Evolutionary conservation across 2,888 invertebrate genomes (phyloP), one percentile per base, ranked within the genome.

Genomic region (Tuberolachnus salignus): DNA sequence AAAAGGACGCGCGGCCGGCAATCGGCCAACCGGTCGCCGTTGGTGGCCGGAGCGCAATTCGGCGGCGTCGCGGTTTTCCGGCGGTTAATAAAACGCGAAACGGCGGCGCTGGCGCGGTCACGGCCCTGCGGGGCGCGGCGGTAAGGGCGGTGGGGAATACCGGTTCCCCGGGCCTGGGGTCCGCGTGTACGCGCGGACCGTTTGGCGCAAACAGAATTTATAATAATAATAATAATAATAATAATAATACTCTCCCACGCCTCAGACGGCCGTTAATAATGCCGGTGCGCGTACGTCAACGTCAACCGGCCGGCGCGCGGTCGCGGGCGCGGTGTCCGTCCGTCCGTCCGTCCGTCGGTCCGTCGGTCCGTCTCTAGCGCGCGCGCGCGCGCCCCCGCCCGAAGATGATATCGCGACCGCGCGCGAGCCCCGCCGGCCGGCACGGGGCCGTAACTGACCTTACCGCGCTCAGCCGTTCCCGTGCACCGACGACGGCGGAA

Each of bases 281-380:
- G 75, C 57, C 66, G 75, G 57, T 19, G 75, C 55, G 66, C 57
- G 75, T 57, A 75, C 75, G 66, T 75, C 75, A 75, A 75, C 75
- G 75, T 75, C 74, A 74, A 55, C 74, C 74, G 74, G 51, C 63
- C 63, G n/a, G n/a, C n/a, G n/a, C n/a, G n/a, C n/a, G n/a, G n/a
- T n/a, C n/a, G n/a, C n/a, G n/a, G n/a, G n/a, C n/a, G n/a, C n/a
- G n/a, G 73, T 59, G 57, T 51, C 1, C 42, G 42, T 21, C 6
- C 42, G 61, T 61, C 42, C 10, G 3, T 51, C n/a, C 16, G n/a
- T 4, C 34, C 23, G 34, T n/a, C 64, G 23, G 21, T 19, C 21
- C 3, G 23, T 16, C 46, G 49, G 42, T 23, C 8, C 42, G 63
- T 63, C 42, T n/a, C 34, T 6, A 34, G 4, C 67, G 34, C 16